These are phyloP conservation scores for Drosophila prosaltans DNA, from an alignment of 1,140 invertebrate genomes.

Conservation along the genomic window DNA sequence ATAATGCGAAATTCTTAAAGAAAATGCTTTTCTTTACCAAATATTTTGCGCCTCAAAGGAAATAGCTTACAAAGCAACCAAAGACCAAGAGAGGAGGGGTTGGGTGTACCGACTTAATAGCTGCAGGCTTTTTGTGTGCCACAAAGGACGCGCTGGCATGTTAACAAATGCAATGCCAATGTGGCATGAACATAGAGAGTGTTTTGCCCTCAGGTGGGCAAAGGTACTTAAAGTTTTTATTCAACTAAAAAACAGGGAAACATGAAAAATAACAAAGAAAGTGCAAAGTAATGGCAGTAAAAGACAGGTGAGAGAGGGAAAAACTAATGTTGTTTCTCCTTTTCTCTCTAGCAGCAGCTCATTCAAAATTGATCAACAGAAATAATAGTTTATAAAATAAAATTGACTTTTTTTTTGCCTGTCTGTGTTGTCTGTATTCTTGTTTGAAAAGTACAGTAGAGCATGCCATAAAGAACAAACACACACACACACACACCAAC, in stretches of 20 bases:
- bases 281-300: no score
- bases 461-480: constrained; percentile 33
- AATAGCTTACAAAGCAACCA: constrained; percentile 3
- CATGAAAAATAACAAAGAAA: neutral
- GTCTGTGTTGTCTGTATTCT: constrained; percentile 40
- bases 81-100: neutral
- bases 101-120: constrained; percentile 51
- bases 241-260: constrained; percentile 35
- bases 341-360: constrained; percentile 53
- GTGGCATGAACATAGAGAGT: constrained; percentile 41
- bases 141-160: constrained; percentile 39
- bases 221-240: constrained; percentile 70
- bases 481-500: constrained; percentile 26
- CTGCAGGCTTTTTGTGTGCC: constrained; percentile 33
- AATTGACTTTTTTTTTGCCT: constrained; percentile 29
- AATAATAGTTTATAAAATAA: constrained; percentile 30
- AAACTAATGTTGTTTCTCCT: constrained; percentile 30
- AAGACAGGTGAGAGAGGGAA: neutral
- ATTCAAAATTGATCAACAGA: constrained; percentile 51
- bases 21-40: constrained; percentile 31
- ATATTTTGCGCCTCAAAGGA: constrained; percentile 24
- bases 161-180: constrained; percentile 66
- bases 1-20: neutral
- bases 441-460: constrained; percentile 7
- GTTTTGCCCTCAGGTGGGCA: constrained; percentile 60